phyloP scores from a whole-genome alignment of 2,797 vertebrate species.

The Lates japonicus region DNA sequence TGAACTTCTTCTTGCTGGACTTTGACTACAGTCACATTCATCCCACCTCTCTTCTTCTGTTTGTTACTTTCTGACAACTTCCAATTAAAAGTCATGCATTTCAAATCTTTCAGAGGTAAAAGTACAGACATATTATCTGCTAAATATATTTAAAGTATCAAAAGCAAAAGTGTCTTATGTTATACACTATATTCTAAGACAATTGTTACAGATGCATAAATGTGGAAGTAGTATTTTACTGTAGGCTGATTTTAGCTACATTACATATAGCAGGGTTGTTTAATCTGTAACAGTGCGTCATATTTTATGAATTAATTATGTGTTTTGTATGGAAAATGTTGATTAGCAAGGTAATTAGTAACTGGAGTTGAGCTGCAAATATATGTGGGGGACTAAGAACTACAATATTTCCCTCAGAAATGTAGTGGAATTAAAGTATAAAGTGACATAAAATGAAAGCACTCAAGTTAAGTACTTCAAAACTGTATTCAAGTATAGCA shows the following conservation, averaged over 20 bases:
- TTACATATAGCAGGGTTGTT: not conserved
- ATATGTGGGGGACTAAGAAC: not conserved
- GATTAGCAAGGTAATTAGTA: not conserved
- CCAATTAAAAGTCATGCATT: not conserved
- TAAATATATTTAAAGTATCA: not conserved
- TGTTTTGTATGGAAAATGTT: not conserved
- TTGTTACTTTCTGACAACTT: not conserved
- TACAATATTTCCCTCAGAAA: not conserved
- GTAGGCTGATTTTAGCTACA: not conserved
- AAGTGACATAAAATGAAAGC: not conserved
- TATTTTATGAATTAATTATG: conserved; percentile 3
- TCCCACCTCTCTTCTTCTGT: conserved; percentile 1
- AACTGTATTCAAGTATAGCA: not conserved
- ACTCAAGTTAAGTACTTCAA: not conserved
- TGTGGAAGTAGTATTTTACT: not conserved
- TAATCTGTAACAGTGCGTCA: not conserved
- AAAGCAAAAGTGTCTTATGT: not conserved
- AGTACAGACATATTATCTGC: not conserved
- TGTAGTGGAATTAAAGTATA: not conserved
- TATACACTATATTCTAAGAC: not conserved
- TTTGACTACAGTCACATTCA: conserved; percentile 3
- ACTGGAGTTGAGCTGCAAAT: not conserved
- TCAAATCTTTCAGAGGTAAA: not conserved
- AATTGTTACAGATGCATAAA: not conserved
- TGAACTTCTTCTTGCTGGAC: conserved; percentile 7